A percentile compares a stretch with the other conserved stretches of the same genome.
phyloP scores from a whole-genome alignment of 2,797 vertebrate genomes.

The Leuciscus waleckii region DNA sequence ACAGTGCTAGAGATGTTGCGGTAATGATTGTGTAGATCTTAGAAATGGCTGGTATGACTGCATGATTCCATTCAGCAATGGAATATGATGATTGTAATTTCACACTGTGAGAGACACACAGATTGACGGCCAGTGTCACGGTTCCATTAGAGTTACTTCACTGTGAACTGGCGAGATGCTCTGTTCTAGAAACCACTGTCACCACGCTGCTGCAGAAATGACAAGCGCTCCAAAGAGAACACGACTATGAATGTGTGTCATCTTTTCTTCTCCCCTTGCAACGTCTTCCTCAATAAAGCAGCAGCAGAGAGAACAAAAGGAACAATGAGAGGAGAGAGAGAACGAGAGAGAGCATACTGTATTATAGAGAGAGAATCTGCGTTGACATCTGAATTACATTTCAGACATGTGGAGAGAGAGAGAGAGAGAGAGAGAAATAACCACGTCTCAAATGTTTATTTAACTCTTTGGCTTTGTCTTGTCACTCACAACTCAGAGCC shows the following conservation, averaged over 20 bases:
- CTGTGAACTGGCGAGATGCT: slow-evolving; percentile 57
- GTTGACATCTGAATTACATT: slow-evolving; percentile 88
- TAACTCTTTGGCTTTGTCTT: slow-evolving; percentile 77
- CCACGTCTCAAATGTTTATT: slow-evolving; percentile 83
- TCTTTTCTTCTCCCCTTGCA: slow-evolving; percentile 72
- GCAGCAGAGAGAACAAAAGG: slow-evolving; percentile 81
- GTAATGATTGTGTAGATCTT: slow-evolving; percentile 46
- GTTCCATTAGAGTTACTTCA: slow-evolving; percentile 63
- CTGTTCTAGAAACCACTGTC: slow-evolving; percentile 66
- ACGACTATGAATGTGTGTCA: slow-evolving; percentile 85
- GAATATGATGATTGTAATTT: slow-evolving; percentile 50
- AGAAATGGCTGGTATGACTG: slow-evolving; percentile 52
- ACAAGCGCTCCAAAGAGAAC: slow-evolving; percentile 80
- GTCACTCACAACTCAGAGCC: slow-evolving; percentile 57
- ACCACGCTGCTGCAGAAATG: slow-evolving; percentile 61
- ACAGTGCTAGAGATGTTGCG: slow-evolving; percentile 41
- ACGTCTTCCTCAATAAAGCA: slow-evolving; percentile 84
- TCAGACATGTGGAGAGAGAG: slow-evolving; percentile 71
- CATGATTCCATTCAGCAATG: slow-evolving; percentile 45
- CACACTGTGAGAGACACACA: slow-evolving; percentile 64
- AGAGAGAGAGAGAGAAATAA: slow-evolving; percentile 71
- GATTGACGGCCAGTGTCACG: slow-evolving; percentile 63
- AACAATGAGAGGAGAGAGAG: slow-evolving; percentile 69
- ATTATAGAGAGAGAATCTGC: slow-evolving; percentile 70
- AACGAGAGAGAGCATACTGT: slow-evolving; percentile 68